These are phyloP conservation scores for Antrozous pallidus DNA, from an alignment of 2,797 vertebrate species.

Conservation along the genomic window DNA sequence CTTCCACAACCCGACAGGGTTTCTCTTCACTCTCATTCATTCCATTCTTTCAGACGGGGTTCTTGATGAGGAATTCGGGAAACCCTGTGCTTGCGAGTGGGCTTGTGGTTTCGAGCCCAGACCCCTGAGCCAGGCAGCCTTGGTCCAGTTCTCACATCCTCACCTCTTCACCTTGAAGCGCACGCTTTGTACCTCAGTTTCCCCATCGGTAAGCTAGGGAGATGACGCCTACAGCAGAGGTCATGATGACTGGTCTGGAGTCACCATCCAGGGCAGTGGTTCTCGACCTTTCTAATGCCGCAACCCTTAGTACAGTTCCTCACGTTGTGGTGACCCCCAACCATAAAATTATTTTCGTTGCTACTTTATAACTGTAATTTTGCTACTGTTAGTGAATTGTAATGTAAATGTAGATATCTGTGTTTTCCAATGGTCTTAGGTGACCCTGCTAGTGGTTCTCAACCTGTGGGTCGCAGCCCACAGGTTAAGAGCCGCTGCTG, in stretches of 20 bases:
- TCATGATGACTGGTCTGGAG: accelerated
- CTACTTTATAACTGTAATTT: too few relatives aligned
- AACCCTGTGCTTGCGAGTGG: accelerated
- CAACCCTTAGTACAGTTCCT: too few relatives aligned
- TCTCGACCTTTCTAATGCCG: too few relatives aligned
- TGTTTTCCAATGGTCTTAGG: too few relatives aligned
- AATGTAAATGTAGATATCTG: too few relatives aligned
- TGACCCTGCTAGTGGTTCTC: too few relatives aligned
- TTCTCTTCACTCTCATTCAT: background rate
- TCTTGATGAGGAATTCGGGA: accelerated
- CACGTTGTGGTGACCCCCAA: too few relatives aligned
- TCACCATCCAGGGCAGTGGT: too few relatives aligned
- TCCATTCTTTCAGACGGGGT: accelerated
- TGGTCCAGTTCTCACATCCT: accelerated
- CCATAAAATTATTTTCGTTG: too few relatives aligned
- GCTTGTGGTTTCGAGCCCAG: accelerated
- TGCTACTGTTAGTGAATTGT: too few relatives aligned
- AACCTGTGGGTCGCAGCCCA: too few relatives aligned
- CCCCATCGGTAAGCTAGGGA: background rate
- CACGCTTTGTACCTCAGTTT: background rate
- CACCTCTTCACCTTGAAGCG: accelerated
- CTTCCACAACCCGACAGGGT: accelerated
- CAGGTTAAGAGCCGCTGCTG: too few relatives aligned
- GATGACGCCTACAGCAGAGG: accelerated
- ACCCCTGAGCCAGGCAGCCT: background rate